These are phyloP conservation scores for Cordilura impudica DNA, from an alignment of 2,888 invertebrate species.

Conservation along the genomic window DNA sequence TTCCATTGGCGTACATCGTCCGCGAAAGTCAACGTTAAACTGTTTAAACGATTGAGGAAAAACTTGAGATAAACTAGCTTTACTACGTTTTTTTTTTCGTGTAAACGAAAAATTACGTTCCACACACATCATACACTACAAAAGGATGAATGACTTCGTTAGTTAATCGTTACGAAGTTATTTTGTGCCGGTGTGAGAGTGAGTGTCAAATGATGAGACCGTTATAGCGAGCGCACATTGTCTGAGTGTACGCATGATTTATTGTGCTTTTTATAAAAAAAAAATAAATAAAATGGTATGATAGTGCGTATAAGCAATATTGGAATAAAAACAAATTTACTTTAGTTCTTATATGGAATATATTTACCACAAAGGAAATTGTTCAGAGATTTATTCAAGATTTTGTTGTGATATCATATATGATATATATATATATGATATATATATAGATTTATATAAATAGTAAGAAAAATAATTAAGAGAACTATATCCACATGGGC, in stretches of 20 bases:
- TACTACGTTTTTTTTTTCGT: slow-evolving; percentile 23
- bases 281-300: slow-evolving; percentile 44
- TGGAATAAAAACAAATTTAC: too few species aligned
- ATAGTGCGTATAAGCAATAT: slow-evolving; percentile 58
- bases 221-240: slow-evolving; percentile 1
- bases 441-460: too few species aligned
- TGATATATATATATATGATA: too few species aligned
- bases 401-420: too few species aligned
- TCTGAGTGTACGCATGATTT: slow-evolving; percentile 46
- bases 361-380: too few species aligned
- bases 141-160: slow-evolving; percentile 51
- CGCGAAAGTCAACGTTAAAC: slow-evolving; percentile 53
- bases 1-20: slow-evolving; percentile 24
- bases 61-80: slow-evolving; percentile 49
- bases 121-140: background rate
- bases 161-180: slow-evolving; percentile 31
- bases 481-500: too few species aligned
- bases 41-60: slow-evolving; percentile 39
- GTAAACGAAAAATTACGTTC: background rate
- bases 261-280: slow-evolving; percentile 31
- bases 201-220: slow-evolving; percentile 17
- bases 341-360: too few species aligned
- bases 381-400: too few species aligned
- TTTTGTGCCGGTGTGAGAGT: background rate
- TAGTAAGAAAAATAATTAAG: too few species aligned